Evolutionary conservation across 1,140 invertebrate species (phyloP).

Genomic region (Asobara japonica): DNA sequence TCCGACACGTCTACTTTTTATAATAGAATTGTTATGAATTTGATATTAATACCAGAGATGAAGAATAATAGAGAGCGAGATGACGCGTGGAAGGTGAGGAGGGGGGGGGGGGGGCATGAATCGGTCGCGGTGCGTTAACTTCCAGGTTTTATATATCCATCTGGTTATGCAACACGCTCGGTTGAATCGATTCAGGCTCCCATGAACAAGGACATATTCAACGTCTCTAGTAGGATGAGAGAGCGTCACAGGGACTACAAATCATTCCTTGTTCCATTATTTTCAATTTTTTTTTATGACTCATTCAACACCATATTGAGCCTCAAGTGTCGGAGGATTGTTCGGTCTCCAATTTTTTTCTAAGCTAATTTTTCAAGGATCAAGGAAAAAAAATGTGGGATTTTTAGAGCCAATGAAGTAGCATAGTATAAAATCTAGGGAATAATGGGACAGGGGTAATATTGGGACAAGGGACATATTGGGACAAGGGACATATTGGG

Average conservation of each 20-base stretch:
- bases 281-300: slow-evolving; percentile 15
- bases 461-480: too few species aligned
- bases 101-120: neutral
- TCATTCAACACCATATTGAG: slow-evolving; percentile 6
- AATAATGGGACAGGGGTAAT: too few species aligned
- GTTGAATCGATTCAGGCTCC: slow-evolving; percentile 25
- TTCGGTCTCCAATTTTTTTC: too few species aligned
- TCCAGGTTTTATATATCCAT: slow-evolving; percentile 47
- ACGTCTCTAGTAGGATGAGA: neutral
- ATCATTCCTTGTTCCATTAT: slow-evolving; percentile 11
- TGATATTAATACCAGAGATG: slow-evolving; percentile 68
- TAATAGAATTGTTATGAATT: slow-evolving; percentile 66
- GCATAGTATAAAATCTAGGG: too few species aligned
- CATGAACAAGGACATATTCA: neutral
- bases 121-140: slow-evolving; percentile 61
- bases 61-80: slow-evolving; percentile 58
- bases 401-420: too few species aligned
- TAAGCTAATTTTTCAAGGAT: too few species aligned
- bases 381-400: too few species aligned
- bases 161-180: slow-evolving; percentile 48
- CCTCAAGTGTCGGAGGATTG: slow-evolving; percentile 4
- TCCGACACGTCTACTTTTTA: slow-evolving; percentile 36
- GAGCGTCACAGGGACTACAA: slow-evolving; percentile 5
- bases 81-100: slow-evolving; percentile 2
- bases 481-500: too few species aligned